phyloP scores from a whole-genome alignment of 2,797 vertebrate species.

The Centropyge bicolor region DNA sequence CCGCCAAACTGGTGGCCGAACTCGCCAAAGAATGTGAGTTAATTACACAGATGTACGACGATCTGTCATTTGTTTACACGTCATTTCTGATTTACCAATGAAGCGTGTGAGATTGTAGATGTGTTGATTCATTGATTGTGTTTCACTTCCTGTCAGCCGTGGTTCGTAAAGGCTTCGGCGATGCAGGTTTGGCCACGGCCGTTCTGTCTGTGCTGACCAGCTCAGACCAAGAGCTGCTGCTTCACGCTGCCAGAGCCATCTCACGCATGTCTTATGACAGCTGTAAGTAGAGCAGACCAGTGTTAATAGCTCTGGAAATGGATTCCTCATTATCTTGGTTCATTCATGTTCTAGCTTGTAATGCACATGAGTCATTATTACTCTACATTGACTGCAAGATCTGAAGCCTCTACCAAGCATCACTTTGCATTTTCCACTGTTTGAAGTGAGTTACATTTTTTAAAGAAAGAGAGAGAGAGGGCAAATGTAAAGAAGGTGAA shows the following conservation, averaged over 20 bases:
- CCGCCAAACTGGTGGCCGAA: conserved; percentile 88
- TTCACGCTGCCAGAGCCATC: conserved; percentile 85
- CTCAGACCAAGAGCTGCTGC: conserved; percentile 87
- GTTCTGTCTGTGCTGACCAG: conserved; percentile 88
- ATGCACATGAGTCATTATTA: too few relatives aligned
- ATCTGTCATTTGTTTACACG: not conserved
- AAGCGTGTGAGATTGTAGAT: not conserved
- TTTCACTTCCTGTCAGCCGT: conserved; percentile 80
- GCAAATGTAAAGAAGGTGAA: not conserved
- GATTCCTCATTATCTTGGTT: not conserved
- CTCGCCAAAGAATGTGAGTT: conserved; percentile 88
- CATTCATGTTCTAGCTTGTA: not conserved
- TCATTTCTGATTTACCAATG: not conserved
- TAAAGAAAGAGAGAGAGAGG: not conserved
- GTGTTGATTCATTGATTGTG: not conserved
- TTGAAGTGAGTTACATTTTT: not conserved
- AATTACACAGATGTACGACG: too few relatives aligned
- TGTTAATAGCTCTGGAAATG: not conserved
- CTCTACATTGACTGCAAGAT: too few relatives aligned
- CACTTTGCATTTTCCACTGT: not conserved
- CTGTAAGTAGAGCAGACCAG: conserved; percentile 79
- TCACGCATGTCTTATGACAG: conserved; percentile 88
- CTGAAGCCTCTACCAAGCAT: not conserved
- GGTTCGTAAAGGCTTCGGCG: conserved; percentile 86
- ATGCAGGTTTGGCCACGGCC: conserved; percentile 85